phyloP scores from a whole-genome alignment of 2,888 invertebrate genomes.

The Ornithoptera alexandrae region DNA sequence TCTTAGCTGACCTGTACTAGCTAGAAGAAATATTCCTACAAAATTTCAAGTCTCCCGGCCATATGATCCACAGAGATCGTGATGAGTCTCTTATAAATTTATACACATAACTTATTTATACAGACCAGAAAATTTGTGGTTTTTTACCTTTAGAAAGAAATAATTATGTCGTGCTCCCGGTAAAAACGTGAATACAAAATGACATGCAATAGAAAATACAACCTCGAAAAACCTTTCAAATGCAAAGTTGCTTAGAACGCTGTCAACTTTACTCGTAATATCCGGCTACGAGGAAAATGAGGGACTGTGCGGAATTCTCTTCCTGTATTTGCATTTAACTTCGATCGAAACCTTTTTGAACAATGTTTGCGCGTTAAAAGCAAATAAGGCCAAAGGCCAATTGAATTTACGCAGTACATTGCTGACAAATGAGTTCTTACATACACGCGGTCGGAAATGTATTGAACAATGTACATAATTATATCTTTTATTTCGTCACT shows the following conservation, averaged over 20 bases:
- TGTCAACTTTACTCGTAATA: conserved; percentile 22
- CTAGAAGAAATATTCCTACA: too few relatives aligned
- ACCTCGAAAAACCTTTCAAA: conserved; percentile 14
- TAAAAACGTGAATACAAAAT: not conserved
- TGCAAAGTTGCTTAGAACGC: conserved; percentile 19
- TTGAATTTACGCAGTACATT: not conserved
- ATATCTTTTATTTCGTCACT: too few relatives aligned
- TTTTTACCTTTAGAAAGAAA: too few relatives aligned
- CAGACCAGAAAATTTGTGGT: too few relatives aligned
- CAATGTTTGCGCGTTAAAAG: not conserved
- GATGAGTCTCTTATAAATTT: too few relatives aligned
- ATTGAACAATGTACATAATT: too few relatives aligned
- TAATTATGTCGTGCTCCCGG: not conserved
- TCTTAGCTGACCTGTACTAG: too few relatives aligned
- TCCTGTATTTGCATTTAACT: conserved; percentile 22
- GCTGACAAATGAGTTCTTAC: not conserved
- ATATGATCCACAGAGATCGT: too few relatives aligned
- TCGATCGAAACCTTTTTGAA: conserved; percentile 7
- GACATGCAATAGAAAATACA: conserved; percentile 1
- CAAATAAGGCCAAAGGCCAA: conserved; percentile 1
- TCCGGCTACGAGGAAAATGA: conserved; percentile 19
- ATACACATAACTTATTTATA: too few relatives aligned
- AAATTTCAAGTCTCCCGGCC: too few relatives aligned
- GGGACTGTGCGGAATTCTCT: conserved; percentile 10
- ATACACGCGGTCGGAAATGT: too few relatives aligned